These are phyloP conservation scores for Neocrepidodera transversa DNA, from an alignment of 2,888 invertebrate genomes.

Conservation along the genomic window DNA sequence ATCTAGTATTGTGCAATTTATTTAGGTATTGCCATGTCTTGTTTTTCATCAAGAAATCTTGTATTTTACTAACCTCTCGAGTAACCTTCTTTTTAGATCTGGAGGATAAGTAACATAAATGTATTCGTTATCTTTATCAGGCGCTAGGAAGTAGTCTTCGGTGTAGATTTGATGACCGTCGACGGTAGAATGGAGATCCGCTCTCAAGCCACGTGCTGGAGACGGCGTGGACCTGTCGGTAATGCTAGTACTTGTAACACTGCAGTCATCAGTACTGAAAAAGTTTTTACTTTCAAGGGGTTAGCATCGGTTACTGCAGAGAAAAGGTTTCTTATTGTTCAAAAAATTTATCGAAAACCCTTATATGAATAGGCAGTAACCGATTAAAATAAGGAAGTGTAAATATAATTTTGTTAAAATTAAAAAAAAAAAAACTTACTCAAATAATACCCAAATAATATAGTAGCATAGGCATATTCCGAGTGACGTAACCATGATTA, in stretches of 20 bases:
- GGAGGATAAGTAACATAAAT: conserved; percentile 90
- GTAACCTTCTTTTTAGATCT: conserved; percentile 80
- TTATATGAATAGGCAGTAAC: conserved; percentile 17
- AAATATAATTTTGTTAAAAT: background rate
- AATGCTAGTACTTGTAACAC: conserved; percentile 71
- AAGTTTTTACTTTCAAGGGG: conserved; percentile 40
- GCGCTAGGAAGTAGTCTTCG: conserved; percentile 60
- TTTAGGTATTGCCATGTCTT: too few relatives aligned
- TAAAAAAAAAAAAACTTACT: conserved; percentile 70
- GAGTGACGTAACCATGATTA: conserved; percentile 80
- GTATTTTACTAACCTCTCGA: conserved; percentile 72
- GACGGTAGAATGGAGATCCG: conserved; percentile 52
- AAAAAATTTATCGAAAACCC: background rate
- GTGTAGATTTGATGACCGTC: conserved; percentile 58
- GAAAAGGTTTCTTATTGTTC: conserved; percentile 7
- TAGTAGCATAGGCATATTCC: conserved; percentile 91
- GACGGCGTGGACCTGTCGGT: conserved; percentile 74
- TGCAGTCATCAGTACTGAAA: conserved; percentile 73
- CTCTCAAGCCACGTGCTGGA: conserved; percentile 66
- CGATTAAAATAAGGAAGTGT: conserved; percentile 12
- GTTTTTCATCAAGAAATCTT: too few relatives aligned
- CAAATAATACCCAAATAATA: conserved; percentile 90
- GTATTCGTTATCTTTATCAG: conserved; percentile 73
- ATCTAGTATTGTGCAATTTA: too few relatives aligned
- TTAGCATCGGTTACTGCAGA: conserved; percentile 32